Conservation (phyloP, 2,888 invertebrate species). For the Megamerina dolium region DNA sequence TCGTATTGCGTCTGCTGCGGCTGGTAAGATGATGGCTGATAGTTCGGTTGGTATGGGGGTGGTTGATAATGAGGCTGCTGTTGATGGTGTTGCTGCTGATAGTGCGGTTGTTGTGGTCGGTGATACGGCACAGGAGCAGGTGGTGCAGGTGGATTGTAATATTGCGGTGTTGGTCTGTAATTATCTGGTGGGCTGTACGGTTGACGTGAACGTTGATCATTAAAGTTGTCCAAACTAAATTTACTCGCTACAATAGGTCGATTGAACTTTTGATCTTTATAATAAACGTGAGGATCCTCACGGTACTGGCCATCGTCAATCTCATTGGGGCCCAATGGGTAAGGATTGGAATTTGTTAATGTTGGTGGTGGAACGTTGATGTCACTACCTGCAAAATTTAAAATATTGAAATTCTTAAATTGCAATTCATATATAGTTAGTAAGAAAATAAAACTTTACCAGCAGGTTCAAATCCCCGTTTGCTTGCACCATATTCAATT, state of each 20-base stretch:
- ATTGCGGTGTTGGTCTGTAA: slow-evolving; percentile 19
- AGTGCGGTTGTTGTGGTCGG: slow-evolving; percentile 34
- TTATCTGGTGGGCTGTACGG: slow-evolving; percentile 25
- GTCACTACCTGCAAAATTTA: slow-evolving; percentile 50
- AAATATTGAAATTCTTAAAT: background rate
- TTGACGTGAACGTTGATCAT: slow-evolving; percentile 22
- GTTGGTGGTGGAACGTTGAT: slow-evolving; percentile 83
- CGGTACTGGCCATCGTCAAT: slow-evolving; percentile 82
- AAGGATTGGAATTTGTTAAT: slow-evolving; percentile 53
- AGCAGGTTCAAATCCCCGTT: slow-evolving; percentile 74
- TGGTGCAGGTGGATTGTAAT: slow-evolving; percentile 30
- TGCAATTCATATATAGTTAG: background rate
- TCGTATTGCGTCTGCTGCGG: slow-evolving; percentile 40
- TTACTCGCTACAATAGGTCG: slow-evolving; percentile 46
- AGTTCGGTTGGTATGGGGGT: slow-evolving; percentile 33
- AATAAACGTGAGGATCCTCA: slow-evolving; percentile 76
- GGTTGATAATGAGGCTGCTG: slow-evolving; percentile 40
- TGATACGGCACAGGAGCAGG: slow-evolving; percentile 32
- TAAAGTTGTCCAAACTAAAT: slow-evolving; percentile 44
- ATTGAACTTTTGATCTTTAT: slow-evolving; percentile 60
- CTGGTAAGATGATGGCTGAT: slow-evolving; percentile 30
- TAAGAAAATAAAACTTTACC: slow-evolving; percentile 49
- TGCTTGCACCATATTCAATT: slow-evolving; percentile 79
- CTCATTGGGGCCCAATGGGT: slow-evolving; percentile 53
- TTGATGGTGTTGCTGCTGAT: slow-evolving; percentile 36